These are phyloP conservation scores for Morpho achilles DNA, from an alignment of 2,888 invertebrate species.

Conservation along the genomic window DNA sequence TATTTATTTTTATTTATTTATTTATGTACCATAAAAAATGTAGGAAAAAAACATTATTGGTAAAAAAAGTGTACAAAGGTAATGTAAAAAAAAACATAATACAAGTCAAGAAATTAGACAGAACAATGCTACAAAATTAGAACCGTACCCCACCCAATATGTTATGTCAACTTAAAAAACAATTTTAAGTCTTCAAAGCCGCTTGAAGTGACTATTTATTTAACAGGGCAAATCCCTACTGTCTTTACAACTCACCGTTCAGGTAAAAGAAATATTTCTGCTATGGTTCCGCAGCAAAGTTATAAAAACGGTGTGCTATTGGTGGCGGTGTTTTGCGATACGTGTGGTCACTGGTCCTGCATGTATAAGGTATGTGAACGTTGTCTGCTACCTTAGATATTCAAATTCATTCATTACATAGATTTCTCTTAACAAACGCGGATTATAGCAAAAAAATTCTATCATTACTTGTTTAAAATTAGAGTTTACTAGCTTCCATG, in stretches of 20 bases:
- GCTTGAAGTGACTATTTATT: conserved; percentile 43
- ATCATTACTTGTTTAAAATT: not conserved
- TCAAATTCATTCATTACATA: no score
- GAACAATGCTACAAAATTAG: conserved; percentile 27
- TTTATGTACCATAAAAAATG: no score
- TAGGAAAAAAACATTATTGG: no score
- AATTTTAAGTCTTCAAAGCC: conserved; percentile 34
- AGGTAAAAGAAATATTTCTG: conserved; percentile 44
- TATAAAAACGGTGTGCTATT: not conserved
- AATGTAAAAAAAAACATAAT: no score
- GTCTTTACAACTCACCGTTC: conserved; percentile 38
- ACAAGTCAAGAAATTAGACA: conserved; percentile 1
- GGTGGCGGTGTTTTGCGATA: no score
- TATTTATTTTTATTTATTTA: no score
- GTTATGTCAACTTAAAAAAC: conserved; percentile 36
- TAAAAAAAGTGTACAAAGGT: no score
- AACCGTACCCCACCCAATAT: conserved; percentile 26
- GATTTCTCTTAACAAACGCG: no score
- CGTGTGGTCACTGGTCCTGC: no score
- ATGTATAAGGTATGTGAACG: no score
- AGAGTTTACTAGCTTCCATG: not conserved
- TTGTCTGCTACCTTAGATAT: no score
- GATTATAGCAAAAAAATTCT: no score
- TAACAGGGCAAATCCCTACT: conserved; percentile 52
- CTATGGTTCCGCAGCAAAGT: conserved; percentile 3